Evolutionary conservation across 2,113 vertebrate genomes (phyloP).

Genomic region (Hystrix cristata): DNA sequence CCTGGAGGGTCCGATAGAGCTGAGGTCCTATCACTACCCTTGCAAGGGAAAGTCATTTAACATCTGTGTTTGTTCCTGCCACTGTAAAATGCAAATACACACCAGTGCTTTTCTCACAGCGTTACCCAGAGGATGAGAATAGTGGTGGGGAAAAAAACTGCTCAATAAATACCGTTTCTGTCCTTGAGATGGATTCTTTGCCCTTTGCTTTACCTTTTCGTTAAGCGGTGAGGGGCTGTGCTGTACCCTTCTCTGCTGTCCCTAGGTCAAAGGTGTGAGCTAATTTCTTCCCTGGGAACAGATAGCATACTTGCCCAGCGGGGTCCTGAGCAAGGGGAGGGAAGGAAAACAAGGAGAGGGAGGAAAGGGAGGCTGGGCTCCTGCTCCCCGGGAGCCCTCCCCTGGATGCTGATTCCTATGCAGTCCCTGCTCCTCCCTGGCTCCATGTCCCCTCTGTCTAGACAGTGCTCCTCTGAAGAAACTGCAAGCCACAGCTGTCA

Average conservation of each 20-base stretch:
- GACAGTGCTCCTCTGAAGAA: conserved; percentile 73
- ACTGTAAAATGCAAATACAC: background rate
- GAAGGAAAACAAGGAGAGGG: background rate
- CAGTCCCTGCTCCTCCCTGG: conserved; percentile 21
- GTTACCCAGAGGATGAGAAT: background rate
- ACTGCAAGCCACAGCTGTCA: conserved; percentile 61
- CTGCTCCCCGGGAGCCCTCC: background rate
- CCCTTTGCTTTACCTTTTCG: background rate
- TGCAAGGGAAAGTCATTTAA: conserved; percentile 19
- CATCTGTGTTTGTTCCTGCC: background rate
- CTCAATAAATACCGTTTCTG: background rate
- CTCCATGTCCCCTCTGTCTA: conserved; percentile 70
- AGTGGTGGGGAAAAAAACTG: background rate
- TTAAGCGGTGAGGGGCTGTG: background rate
- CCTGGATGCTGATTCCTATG: conserved; percentile 49
- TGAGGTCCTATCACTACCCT: background rate
- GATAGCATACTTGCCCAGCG: background rate
- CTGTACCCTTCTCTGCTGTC: background rate
- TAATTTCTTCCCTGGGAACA: background rate
- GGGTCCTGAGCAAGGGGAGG: background rate
- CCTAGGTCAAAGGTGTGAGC: background rate
- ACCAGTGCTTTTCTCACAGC: background rate
- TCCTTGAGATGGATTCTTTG: background rate
- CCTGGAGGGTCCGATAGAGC: background rate
- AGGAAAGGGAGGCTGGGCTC: background rate